Percentiles rank a stretch among this genome's conserved stretches.
Conservation (phyloP, 2,113 vertebrate genomes). For the Pagrus major region DNA sequence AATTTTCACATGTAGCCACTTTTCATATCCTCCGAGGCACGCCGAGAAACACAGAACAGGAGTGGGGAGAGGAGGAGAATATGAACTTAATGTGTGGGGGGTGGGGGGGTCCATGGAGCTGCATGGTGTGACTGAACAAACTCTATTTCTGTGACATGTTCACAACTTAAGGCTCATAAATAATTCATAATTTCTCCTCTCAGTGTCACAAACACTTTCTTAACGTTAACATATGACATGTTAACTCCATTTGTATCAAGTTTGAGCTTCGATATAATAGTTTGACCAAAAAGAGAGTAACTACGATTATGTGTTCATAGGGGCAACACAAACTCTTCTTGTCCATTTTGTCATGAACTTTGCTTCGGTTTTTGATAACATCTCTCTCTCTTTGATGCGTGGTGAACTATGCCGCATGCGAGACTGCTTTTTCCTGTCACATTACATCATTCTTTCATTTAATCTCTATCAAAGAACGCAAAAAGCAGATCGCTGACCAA, state of each 20-base stretch:
- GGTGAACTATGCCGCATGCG: slow-evolving; percentile 13
- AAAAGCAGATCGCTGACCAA: slow-evolving; percentile 33
- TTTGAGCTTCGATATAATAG: background rate
- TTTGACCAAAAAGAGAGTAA: slow-evolving; percentile 1
- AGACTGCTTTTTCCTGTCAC: slow-evolving; percentile 44
- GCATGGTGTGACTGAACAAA: slow-evolving; percentile 34
- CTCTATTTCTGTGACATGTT: slow-evolving; percentile 11
- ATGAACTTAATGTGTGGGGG: background rate
- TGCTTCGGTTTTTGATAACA: slow-evolving; percentile 49
- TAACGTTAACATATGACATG: slow-evolving; percentile 2
- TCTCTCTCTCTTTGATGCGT: slow-evolving; percentile 33
- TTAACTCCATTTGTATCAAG: slow-evolving; percentile 2
- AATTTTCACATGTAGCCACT: slow-evolving; percentile 43
- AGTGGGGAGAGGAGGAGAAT: slow-evolving; percentile 7
- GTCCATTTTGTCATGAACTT: slow-evolving; percentile 34
- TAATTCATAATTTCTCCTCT: slow-evolving; percentile 16
- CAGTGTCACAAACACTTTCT: background rate
- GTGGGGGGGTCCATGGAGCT: background rate
- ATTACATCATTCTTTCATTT: slow-evolving; percentile 35
- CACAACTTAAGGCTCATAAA: slow-evolving; percentile 11
- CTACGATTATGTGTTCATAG: slow-evolving; percentile 12
- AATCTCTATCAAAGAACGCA: slow-evolving; percentile 49
- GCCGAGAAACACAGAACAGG: slow-evolving; percentile 30
- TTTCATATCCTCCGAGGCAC: slow-evolving; percentile 42
- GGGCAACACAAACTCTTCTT: slow-evolving; percentile 4